phyloP scores from a whole-genome alignment of 1,140 invertebrate genomes.

The Microplitis demolitor region DNA sequence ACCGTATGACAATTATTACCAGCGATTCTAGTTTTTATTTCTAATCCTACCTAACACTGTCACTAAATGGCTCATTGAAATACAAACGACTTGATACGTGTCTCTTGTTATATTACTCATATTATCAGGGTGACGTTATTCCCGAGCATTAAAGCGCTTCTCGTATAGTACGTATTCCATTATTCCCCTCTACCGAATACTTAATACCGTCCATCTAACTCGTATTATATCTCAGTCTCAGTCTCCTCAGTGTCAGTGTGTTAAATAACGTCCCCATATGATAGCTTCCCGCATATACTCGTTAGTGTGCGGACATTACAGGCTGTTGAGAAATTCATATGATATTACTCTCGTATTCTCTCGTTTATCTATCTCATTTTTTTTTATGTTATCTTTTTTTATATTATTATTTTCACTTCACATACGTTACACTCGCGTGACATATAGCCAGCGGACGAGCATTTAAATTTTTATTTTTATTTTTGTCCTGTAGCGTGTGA shows the following conservation, averaged over 20 bases:
- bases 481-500: no score
- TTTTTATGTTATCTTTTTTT: slow-evolving; percentile 12
- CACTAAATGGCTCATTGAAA: slow-evolving; percentile 1
- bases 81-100: slow-evolving; percentile 9
- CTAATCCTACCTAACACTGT: background rate
- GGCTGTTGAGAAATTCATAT: slow-evolving; percentile 10
- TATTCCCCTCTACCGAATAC: no score
- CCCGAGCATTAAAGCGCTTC: slow-evolving; percentile 15
- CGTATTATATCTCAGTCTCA: background rate
- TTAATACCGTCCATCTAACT: no score
- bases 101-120: slow-evolving; percentile 11
- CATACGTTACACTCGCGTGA: background rate
- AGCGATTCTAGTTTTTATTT: no score
- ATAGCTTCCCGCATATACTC: background rate
- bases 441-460: background rate
- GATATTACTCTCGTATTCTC: background rate
- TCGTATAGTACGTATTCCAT: background rate
- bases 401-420: background rate
- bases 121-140: slow-evolving; percentile 20
- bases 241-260: background rate
- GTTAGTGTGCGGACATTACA: slow-evolving; percentile 13
- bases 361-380: slow-evolving; percentile 19
- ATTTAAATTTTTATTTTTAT: no score
- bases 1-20: no score
- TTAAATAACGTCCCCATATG: background rate